Evolutionary conservation across 2,113 vertebrate species (phyloP).

Genomic region (Cepphus grylle): DNA sequence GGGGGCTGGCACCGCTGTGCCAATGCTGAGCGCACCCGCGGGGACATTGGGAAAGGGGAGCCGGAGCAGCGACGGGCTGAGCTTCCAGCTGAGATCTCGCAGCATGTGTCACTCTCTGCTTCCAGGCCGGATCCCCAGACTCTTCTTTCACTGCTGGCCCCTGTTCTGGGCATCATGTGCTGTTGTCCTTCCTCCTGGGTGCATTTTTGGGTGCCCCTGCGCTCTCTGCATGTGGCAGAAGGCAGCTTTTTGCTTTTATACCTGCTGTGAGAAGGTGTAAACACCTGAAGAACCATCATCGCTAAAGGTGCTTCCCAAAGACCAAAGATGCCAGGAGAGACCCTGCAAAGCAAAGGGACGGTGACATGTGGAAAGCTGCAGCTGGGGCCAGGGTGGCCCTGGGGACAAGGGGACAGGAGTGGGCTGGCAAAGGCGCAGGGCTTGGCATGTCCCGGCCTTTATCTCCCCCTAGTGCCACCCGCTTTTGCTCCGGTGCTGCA

Average conservation of each 20-base stretch:
- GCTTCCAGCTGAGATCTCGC: background rate
- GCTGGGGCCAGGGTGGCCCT: background rate
- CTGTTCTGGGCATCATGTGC: accelerated
- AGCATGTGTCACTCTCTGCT: background rate
- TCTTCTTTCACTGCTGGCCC: background rate
- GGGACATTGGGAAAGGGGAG: background rate
- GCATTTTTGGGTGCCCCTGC: background rate
- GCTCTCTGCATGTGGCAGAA: accelerated
- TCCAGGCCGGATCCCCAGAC: accelerated
- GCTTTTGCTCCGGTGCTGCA: accelerated
- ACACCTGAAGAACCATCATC: accelerated
- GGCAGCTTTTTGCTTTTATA: background rate
- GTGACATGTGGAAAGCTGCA: accelerated
- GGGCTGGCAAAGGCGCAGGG: background rate
- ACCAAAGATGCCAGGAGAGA: background rate
- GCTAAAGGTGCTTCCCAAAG: background rate
- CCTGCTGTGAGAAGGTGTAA: background rate
- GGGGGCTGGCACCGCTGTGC: background rate
- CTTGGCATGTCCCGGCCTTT: conserved; percentile 3
- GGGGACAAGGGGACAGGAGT: background rate
- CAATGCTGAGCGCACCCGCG: accelerated
- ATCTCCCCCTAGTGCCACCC: conserved; percentile 50
- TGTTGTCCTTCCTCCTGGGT: background rate
- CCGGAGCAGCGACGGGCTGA: background rate
- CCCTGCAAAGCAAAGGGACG: background rate